Evolutionary conservation across 2,888 invertebrate genomes (phyloP).

Genomic region (Lasioglossum figueresi): DNA sequence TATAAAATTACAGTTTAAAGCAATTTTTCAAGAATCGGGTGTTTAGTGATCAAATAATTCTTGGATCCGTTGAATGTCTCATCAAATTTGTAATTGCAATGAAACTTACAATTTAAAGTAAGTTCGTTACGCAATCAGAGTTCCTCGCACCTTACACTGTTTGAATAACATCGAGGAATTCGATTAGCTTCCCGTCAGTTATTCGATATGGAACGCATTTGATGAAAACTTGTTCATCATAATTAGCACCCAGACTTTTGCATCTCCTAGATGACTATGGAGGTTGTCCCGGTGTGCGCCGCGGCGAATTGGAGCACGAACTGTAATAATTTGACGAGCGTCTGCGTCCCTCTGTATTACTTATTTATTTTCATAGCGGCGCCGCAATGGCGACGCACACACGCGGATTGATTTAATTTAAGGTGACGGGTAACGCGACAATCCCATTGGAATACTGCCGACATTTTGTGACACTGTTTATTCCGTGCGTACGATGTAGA

Average conservation of each 20-base stretch:
- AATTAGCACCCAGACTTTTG: not conserved
- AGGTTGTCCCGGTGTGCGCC: not conserved
- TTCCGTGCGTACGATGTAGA: not conserved
- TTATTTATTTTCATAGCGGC: conserved; percentile 43
- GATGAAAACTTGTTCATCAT: not conserved
- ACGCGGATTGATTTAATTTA: conserved; percentile 31
- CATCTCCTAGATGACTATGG: not conserved
- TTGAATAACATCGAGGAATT: no score
- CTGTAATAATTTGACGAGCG: conserved; percentile 22
- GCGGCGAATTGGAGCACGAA: conserved; percentile 27
- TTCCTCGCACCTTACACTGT: no score
- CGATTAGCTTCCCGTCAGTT: no score
- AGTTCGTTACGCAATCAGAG: no score
- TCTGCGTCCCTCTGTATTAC: conserved; percentile 20
- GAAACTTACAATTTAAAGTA: no score
- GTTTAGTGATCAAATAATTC: no score
- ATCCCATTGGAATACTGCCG: conserved; percentile 14
- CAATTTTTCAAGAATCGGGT: no score
- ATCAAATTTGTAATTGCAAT: no score
- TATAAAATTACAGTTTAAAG: no score
- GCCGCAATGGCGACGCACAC: not conserved
- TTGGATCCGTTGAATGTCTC: no score
- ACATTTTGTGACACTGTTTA: conserved; percentile 2
- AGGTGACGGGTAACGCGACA: conserved; percentile 3
- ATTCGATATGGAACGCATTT: not conserved